Evolutionary conservation across 2,888 invertebrate genomes (phyloP), one percentile per base, ranked within the genome.

Genomic region (Hedychridium roseum): DNA sequence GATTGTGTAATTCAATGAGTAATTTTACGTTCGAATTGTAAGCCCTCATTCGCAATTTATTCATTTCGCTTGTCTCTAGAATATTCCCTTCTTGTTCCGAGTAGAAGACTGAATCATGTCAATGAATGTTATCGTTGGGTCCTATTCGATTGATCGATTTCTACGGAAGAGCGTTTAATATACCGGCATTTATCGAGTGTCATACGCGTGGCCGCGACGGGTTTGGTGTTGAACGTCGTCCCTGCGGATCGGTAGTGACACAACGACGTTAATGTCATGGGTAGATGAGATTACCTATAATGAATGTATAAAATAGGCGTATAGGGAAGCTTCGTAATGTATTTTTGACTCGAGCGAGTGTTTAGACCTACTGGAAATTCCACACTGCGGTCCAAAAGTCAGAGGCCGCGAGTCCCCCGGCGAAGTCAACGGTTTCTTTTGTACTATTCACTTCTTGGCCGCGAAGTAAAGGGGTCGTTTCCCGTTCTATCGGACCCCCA

Each of bases 321-420:
- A 65, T 67, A 66, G 61, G 55, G 51, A 65, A 65, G 70, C 71
- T 70, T 71, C 59, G 62, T 71, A 64, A 61, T 48, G 64, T 70
- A 68, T 70, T 71, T 71, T 70, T 68, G 61, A 68, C 59, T 67
- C 60, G 58, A 59, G 41, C 50, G 58, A 69, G 62, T 68, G 64
- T 67, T 68, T 60, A 64, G 66, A 67, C 45, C 51, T 50, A 61
- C 43, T 32, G 46, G 17, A 47, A 35, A 54, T 45, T 48, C 51
- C 45, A 50, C 59, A 66, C 45, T 50, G 52, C 50, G 60, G 61
- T 55, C 57, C 60, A 57, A 60, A 30, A 36, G 18, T 38, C 44
- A 35, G 36, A 23, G 27, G 16, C 34, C 40, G 23, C 18, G 28
- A 36, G 31, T n/a, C 34, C 35, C 40, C 23, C 35, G 20, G 21